Evolutionary conservation across 2,113 vertebrate species (phyloP).

Genomic region (Colius striatus): DNA sequence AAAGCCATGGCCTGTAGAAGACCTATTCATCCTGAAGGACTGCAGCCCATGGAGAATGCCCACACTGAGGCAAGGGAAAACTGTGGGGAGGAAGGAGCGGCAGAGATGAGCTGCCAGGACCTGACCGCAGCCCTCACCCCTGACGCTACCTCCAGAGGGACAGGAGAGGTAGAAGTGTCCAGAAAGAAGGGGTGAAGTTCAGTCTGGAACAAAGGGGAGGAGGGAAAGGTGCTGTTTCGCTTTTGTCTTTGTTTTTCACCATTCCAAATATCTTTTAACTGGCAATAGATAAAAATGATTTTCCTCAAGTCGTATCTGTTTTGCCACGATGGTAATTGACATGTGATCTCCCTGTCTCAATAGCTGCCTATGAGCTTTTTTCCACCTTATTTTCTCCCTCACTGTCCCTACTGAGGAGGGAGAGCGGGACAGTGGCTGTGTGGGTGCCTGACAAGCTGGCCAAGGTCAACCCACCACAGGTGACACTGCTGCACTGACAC

Average conservation of each 20-base stretch:
- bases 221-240: background rate
- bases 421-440: background rate
- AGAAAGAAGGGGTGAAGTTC: background rate
- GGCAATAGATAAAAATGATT: background rate
- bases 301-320: background rate
- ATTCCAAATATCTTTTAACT: background rate
- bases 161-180: background rate
- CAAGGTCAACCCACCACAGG: background rate
- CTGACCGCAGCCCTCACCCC: no score
- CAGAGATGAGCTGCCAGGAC: background rate
- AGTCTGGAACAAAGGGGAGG: background rate
- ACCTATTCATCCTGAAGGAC: background rate
- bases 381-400: background rate
- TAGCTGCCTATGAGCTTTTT: background rate
- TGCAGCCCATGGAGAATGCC: background rate
- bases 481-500: background rate
- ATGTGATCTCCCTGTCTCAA: background rate
- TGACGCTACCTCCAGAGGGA: accelerated
- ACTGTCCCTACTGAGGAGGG: background rate
- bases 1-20: background rate
- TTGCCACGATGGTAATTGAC: background rate
- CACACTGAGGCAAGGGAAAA: background rate
- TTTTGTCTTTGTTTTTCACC: background rate
- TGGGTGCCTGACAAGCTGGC: background rate
- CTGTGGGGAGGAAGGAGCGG: background rate